Conservation (phyloP, 1,140 invertebrate species). For the Aphelinus certus region DNA sequence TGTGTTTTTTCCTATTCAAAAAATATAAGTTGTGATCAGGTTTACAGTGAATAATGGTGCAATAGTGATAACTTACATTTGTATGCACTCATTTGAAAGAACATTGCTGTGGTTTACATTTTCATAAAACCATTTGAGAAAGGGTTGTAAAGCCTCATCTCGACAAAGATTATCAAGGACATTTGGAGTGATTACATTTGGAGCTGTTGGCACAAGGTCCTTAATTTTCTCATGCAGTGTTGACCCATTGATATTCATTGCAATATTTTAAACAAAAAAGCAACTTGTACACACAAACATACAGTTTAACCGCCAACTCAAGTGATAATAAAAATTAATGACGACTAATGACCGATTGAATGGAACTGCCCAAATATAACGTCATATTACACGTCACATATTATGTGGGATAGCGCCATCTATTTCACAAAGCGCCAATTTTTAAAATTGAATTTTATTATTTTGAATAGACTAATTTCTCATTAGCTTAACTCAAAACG, state of each 20-base stretch:
- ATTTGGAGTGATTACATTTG: conserved; percentile 45
- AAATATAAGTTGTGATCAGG: background rate
- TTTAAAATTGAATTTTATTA: background rate
- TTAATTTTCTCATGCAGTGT: conserved; percentile 50
- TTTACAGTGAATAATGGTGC: background rate
- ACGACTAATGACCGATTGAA: no score
- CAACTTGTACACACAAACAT: background rate
- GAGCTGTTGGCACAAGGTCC: conserved; percentile 47
- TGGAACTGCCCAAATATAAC: no score
- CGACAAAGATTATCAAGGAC: conserved; percentile 46
- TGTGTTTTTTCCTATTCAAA: conserved; percentile 47
- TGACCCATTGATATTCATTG: conserved; percentile 28
- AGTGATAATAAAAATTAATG: no score
- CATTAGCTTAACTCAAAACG: background rate
- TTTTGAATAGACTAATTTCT: background rate
- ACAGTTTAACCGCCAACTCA: conserved; percentile 3
- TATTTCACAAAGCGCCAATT: background rate
- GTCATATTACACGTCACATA: background rate
- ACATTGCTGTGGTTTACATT: conserved; percentile 54
- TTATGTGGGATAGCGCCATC: conserved; percentile 1
- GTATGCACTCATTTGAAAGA: conserved; percentile 50
- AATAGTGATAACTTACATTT: conserved; percentile 49
- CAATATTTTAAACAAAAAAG: background rate
- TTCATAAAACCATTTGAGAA: conserved; percentile 59
- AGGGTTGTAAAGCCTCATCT: conserved; percentile 48